Percentiles rank a stretch among this genome's conserved stretches.
Conservation (phyloP, 1,140 invertebrate species). For the Thaumatotibia leucotreta region DNA sequence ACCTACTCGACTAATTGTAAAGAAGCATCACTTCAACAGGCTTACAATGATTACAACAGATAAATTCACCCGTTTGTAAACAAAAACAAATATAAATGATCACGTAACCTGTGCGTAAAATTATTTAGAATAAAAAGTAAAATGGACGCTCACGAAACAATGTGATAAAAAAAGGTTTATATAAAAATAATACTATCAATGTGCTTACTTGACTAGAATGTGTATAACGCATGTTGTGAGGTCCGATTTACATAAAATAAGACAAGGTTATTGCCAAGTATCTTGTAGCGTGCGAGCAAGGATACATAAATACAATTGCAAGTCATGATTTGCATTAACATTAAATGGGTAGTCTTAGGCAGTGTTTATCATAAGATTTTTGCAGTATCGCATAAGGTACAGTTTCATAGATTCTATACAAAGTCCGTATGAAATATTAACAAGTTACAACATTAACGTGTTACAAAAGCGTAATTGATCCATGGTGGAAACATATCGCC, state of each 20-base stretch:
- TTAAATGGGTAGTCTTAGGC: not conserved
- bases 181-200: slow-evolving; percentile 9
- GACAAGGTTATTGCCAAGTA: not conserved
- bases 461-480: not conserved
- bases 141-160: not conserved
- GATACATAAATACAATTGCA: not conserved
- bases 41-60: not conserved
- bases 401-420: not conserved
- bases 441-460: not conserved
- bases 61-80: not conserved
- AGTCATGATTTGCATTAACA: not conserved
- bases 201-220: slow-evolving; percentile 1
- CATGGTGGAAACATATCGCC: not conserved
- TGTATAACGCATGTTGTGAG: not conserved
- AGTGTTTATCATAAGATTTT: not conserved
- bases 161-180: not conserved
- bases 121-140: not conserved
- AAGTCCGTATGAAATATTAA: not conserved
- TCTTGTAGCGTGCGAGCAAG: not conserved
- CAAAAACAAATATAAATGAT: too few relatives aligned
- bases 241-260: slow-evolving; percentile 1
- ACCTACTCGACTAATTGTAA: too few relatives aligned
- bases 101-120: too few relatives aligned
- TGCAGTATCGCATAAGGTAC: not conserved
- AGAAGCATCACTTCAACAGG: not conserved